Base-by-base conservation (phyloP, 2,113 vertebrate genomes). In the Thamnaconus septentrionalis region DNA sequence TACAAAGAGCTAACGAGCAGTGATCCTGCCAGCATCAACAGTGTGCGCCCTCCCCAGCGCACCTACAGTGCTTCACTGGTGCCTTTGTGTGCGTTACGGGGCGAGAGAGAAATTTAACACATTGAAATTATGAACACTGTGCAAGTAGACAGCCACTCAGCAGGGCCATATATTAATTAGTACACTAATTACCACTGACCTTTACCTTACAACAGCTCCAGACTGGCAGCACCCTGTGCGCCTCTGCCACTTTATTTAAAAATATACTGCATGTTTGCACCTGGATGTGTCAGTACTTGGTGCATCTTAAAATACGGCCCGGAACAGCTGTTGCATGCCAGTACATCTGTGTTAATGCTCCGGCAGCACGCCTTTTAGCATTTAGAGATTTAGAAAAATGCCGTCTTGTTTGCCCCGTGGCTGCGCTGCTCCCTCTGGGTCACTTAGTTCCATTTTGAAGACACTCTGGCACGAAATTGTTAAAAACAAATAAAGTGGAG, bases 101-200 rank as follows among this genome's bases (percentile, higher is more conserved):
- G 9, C 48, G 56, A 56, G 53, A 47, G 31, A 12, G 53, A 12
- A 4, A 53, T n/a, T 42, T 60, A 56, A 59, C 18, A 46, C 57
- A 67, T 64, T 59, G 56, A 57, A 61, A 76, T 71, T 18, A 66
- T 44, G 54, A 81, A 70, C 59, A 59, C 59, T 51, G 59, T 51
- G 54, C 61, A 74, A 43, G 61, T 61, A 62, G 63, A 80, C 61
- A 61, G 71, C 49, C 41, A 61, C 64, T 64, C 52, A 64, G 73
- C 42, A 70, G 58, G 71, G 63, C 77, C 68, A 71, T 51, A 66
- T 73, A 73, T 75, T 75, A 85, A 83, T 82, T 83, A 78, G 52
- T 47, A 41, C 64, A 58, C 61, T 79, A 71, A 81, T 77, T 75
- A 82, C 79, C 56, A 60, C 63, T 44, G 52, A 82, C 71, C 71